These are phyloP conservation scores for Ursus arctos DNA, from an alignment of 2,113 vertebrate species.

Conservation along the genomic window DNA sequence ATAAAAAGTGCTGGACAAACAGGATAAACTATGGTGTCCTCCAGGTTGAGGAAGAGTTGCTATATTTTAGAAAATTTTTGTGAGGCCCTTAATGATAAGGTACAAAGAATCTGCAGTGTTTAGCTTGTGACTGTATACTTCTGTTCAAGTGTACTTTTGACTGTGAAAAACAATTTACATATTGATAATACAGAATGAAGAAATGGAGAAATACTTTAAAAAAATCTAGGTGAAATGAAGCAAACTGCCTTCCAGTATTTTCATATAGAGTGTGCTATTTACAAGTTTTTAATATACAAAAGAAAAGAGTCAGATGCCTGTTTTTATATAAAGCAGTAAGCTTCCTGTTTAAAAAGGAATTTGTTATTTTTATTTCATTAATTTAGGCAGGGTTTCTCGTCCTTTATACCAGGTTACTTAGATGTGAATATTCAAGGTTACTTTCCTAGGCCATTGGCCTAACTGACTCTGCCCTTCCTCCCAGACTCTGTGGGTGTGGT, in stretches of 20 bases:
- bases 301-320: not conserved
- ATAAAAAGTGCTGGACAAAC: not conserved
- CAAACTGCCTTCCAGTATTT: conserved; percentile 30
- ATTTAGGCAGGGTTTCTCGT: not conserved
- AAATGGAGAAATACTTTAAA: not conserved
- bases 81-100: not conserved
- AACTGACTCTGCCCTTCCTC: conserved; percentile 8
- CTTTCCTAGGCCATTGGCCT: not conserved
- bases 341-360: conserved; percentile 37
- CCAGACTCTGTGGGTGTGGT: conserved; percentile 93
- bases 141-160: not conserved
- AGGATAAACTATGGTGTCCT: not conserved
- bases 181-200: conserved; percentile 5
- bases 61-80: not conserved
- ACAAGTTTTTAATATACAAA: not conserved
- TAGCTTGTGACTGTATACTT: not conserved
- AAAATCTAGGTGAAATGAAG: not conserved
- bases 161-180: conserved; percentile 30
- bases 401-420: not conserved
- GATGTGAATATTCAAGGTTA: not conserved
- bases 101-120: not conserved
- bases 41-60: not conserved
- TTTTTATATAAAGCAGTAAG: not conserved
- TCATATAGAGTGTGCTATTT: not conserved
- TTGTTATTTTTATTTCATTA: not conserved